Evolutionary conservation across 1,140 invertebrate species (phyloP).

Genomic region (Heliconius congener): DNA sequence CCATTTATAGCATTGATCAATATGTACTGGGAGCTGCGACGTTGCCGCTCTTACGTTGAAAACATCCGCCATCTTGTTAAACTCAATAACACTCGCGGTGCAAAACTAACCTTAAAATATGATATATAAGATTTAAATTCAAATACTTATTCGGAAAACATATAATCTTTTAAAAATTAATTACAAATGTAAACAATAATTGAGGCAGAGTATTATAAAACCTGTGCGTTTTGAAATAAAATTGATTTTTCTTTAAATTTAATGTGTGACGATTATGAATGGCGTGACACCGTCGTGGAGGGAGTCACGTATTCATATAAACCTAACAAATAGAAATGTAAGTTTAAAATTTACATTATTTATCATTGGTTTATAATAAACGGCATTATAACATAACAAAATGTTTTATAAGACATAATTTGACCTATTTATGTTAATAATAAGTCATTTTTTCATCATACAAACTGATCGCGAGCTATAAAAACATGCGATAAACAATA

Average conservation of each 20-base stretch:
- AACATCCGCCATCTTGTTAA: slow-evolving; percentile 42
- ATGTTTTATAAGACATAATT: not conserved
- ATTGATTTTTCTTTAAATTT: slow-evolving; percentile 24
- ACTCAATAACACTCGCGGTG: not conserved
- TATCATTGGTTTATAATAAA: not conserved
- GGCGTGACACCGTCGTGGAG: slow-evolving; percentile 42
- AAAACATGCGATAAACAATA: not conserved
- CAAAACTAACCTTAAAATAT: slow-evolving; percentile 25
- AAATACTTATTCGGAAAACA: not conserved
- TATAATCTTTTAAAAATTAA: slow-evolving; percentile 35
- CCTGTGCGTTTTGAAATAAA: not conserved
- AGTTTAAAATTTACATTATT: not conserved
- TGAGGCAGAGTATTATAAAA: slow-evolving; percentile 11
- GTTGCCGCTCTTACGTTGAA: slow-evolving; percentile 55
- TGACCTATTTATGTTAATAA: not conserved
- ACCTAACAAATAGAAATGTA: not conserved
- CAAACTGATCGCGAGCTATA: not conserved
- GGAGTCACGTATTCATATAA: slow-evolving; percentile 40
- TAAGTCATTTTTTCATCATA: not conserved
- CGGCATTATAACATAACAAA: not conserved
- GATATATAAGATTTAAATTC: slow-evolving; percentile 1
- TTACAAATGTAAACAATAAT: slow-evolving; percentile 45
- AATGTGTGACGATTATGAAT: slow-evolving; percentile 39
- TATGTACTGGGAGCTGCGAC: slow-evolving; percentile 44
- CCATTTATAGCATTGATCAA: slow-evolving; percentile 59